Conservation (phyloP, 2,888 invertebrate species). For the Empis stercorea region DNA sequence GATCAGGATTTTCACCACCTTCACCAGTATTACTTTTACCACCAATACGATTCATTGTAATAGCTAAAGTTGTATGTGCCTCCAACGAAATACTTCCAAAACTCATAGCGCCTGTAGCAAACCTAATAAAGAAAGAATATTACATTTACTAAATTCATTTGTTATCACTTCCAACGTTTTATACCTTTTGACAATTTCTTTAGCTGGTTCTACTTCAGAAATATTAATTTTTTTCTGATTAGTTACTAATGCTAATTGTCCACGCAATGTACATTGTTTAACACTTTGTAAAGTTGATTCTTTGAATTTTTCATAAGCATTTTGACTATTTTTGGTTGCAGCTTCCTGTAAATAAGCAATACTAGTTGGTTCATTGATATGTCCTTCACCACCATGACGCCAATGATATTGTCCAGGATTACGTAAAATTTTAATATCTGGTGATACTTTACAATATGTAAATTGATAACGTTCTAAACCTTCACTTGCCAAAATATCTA, state of each 20-base stretch:
- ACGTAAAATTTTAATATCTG: slow-evolving; percentile 53
- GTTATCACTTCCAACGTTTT: too few relatives aligned
- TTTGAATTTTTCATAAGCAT: slow-evolving; percentile 73
- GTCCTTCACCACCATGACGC: slow-evolving; percentile 94
- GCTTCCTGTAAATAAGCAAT: slow-evolving; percentile 71
- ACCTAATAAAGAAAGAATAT: slow-evolving; percentile 17
- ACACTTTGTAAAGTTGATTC: slow-evolving; percentile 80
- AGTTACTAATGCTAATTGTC: slow-evolving; percentile 78
- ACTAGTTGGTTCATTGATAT: slow-evolving; percentile 89
- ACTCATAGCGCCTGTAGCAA: slow-evolving; percentile 75
- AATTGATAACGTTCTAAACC: slow-evolving; percentile 67
- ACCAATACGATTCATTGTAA: slow-evolving; percentile 95
- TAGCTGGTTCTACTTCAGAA: slow-evolving; percentile 81
- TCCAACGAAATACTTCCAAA: slow-evolving; percentile 95
- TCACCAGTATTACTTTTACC: slow-evolving; percentile 99
- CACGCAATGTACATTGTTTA: slow-evolving; percentile 76
- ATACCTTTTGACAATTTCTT: slow-evolving; percentile 92
- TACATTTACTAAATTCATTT: too few relatives aligned
- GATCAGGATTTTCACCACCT: slow-evolving; percentile 76
- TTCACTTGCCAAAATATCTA: slow-evolving; percentile 79
- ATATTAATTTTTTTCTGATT: slow-evolving; percentile 68
- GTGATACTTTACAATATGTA: slow-evolving; percentile 47
- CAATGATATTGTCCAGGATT: slow-evolving; percentile 95
- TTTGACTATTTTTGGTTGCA: slow-evolving; percentile 61
- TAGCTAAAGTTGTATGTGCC: slow-evolving; percentile 86